Conservation (phyloP, 2,888 invertebrate species). For the Sinodicranocentrus sp. region DNA sequence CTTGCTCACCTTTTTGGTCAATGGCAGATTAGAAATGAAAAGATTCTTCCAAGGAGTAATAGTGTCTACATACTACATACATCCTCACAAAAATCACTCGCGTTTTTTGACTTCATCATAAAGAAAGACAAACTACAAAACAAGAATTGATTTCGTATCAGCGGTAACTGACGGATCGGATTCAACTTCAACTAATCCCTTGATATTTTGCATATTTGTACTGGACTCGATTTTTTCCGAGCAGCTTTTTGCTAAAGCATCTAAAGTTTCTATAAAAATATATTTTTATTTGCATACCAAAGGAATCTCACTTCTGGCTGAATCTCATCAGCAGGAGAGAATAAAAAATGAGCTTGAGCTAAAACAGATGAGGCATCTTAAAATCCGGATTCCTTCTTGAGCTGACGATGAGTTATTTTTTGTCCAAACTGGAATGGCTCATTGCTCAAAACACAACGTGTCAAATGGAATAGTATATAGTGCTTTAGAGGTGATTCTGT, state of each 20-base stretch:
- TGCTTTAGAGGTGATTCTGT: constrained; percentile 27
- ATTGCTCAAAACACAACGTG: constrained; percentile 9
- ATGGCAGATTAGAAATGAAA: constrained; percentile 30
- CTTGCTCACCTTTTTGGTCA: constrained; percentile 49
- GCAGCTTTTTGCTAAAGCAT: too few relatives aligned
- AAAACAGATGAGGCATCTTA: not conserved
- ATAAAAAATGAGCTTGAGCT: not conserved
- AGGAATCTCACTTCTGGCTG: not conserved
- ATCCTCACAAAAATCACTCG: not conserved
- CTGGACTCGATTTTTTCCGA: too few relatives aligned
- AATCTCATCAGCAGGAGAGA: constrained; percentile 1
- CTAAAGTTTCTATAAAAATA: too few relatives aligned
- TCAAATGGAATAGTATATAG: constrained; percentile 20
- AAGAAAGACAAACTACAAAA: not conserved
- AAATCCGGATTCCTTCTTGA: constrained; percentile 56
- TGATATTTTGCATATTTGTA: too few relatives aligned
- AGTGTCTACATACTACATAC: not conserved
- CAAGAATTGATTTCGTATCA: not conserved
- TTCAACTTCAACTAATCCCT: too few relatives aligned
- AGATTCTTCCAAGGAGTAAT: constrained; percentile 1
- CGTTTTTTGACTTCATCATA: not conserved
- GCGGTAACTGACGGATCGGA: too few relatives aligned
- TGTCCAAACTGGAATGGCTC: too few relatives aligned
- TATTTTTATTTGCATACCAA: too few relatives aligned
- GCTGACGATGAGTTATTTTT: too few relatives aligned